A percentile compares a stretch with the other conserved stretches of the same genome.
phyloP scores from a whole-genome alignment of 2,888 invertebrate genomes.

The Drosophila nr. medialis region DNA sequence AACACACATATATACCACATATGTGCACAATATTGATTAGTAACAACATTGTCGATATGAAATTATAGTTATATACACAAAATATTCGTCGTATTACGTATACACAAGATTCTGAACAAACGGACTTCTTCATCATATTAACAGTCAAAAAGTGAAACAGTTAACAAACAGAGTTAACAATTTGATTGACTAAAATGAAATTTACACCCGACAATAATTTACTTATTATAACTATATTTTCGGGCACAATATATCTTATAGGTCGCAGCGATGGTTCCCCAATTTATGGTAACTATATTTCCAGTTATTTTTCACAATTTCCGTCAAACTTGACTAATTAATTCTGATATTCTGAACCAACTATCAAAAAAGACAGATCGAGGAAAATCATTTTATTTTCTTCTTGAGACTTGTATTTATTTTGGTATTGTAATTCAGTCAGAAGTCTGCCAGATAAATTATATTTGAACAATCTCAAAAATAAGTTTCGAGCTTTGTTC shows the following conservation, averaged over 20 bases:
- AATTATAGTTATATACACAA: not conserved
- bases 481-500: not conserved
- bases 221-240: not conserved
- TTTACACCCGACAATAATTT: too few relatives aligned
- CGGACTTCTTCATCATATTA: too few relatives aligned
- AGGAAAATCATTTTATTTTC: not conserved
- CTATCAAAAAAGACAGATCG: not conserved
- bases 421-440: not conserved
- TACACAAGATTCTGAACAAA: not conserved
- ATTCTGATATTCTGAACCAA: too few relatives aligned
- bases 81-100: not conserved
- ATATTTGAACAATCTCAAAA: not conserved
- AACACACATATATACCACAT: not conserved
- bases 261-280: too few relatives aligned
- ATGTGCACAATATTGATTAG: not conserved
- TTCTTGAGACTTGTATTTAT: not conserved
- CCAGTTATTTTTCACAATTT: not conserved
- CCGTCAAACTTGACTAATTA: too few relatives aligned
- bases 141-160: too few relatives aligned
- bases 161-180: too few relatives aligned
- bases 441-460: not conserved
- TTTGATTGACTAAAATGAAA: too few relatives aligned
- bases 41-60: not conserved
- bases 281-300: not conserved
- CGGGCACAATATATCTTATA: too few relatives aligned